phyloP scores from a whole-genome alignment of 2,797 vertebrate species.

The Emydoidea blandingii region DNA sequence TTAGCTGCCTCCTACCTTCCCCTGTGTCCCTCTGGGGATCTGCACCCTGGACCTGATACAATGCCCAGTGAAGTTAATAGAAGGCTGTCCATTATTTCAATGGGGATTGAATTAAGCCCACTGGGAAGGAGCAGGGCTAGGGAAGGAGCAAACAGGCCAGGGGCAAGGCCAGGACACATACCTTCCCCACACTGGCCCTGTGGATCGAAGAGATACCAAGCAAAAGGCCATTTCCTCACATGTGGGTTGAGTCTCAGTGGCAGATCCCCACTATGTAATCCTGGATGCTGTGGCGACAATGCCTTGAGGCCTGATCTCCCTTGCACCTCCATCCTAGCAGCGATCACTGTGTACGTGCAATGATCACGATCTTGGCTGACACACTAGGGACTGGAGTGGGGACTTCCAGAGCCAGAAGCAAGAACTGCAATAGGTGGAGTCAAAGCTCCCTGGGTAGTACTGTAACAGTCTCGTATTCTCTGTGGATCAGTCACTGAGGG shows the following conservation, averaged over 20 bases:
- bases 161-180: no score
- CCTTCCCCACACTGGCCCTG: no score
- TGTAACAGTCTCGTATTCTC: background rate
- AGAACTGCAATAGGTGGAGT: background rate
- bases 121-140: background rate
- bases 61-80: background rate
- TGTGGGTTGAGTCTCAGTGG: no score
- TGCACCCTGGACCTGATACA: background rate
- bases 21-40: rapidly evolving
- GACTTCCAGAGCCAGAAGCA: background rate
- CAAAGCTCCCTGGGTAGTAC: background rate
- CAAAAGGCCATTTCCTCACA: no score
- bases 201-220: no score
- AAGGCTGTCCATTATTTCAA: background rate
- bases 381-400: background rate
- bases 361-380: background rate
- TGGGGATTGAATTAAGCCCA: background rate
- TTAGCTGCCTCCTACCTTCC: background rate
- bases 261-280: no score
- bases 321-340: background rate
- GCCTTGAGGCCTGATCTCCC: background rate
- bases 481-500: background rate
- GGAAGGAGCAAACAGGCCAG: background rate
- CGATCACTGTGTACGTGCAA: background rate
- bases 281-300: no score